Evolutionary conservation across 2,113 vertebrate species (phyloP).

Genomic region (Aramus guarauna): DNA sequence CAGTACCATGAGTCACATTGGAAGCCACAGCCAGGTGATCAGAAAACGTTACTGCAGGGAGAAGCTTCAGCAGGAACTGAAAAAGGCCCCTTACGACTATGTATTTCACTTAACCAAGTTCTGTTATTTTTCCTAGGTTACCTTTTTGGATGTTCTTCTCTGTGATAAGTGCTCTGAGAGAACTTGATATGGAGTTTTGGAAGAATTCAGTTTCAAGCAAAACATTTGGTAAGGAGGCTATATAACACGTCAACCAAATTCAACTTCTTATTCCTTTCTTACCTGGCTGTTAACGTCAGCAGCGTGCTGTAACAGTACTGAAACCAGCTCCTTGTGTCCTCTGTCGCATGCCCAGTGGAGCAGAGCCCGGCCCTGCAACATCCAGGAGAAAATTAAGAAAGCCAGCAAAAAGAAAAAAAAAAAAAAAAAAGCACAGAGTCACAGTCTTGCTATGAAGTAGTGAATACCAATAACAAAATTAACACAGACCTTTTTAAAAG

Average conservation of each 20-base stretch:
- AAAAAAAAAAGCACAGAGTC: neutral
- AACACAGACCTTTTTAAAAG: neutral
- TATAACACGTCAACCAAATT: neutral
- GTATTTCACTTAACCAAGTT: neutral
- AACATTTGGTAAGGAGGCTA: neutral
- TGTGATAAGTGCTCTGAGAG: neutral
- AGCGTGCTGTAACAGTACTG: constrained; percentile 83
- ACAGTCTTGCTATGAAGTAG: neutral
- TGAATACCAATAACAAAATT: neutral
- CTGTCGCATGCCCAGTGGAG: constrained; percentile 96
- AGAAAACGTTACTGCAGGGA: neutral
- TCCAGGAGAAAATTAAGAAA: constrained; percentile 4
- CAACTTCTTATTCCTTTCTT: constrained; percentile 36
- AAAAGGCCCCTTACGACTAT: neutral
- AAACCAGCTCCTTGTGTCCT: constrained; percentile 93
- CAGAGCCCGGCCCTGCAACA: constrained; percentile 86
- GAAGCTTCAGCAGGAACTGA: neutral
- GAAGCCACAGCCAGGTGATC: neutral
- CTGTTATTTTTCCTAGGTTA: neutral
- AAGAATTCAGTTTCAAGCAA: neutral
- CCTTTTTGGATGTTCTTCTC: neutral
- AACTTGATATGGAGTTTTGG: neutral
- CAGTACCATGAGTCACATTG: accelerated
- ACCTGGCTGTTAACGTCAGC: constrained; percentile 94
- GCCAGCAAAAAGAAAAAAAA: neutral